phyloP scores from a whole-genome alignment of 2,113 vertebrate species.

The Dicentrarchus labrax region DNA sequence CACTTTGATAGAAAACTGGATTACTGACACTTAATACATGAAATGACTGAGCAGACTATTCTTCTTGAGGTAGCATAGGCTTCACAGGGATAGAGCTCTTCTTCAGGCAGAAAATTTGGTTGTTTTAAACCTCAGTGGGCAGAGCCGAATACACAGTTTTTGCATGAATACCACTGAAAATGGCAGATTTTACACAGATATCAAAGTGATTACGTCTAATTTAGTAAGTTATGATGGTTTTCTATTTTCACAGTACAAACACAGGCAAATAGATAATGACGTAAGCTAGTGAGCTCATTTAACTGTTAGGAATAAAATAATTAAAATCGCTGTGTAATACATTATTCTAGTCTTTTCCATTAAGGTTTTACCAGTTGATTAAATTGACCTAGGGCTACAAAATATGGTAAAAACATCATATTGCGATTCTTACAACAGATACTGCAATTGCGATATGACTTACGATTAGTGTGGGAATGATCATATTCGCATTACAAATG shows the following conservation, averaged over 20 bases:
- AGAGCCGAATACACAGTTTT: not conserved
- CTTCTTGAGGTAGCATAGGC: constrained; percentile 8
- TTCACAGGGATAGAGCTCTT: not conserved
- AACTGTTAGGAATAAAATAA: not conserved
- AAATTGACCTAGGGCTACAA: not conserved
- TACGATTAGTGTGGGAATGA: too few relatives aligned
- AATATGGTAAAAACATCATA: too few relatives aligned
- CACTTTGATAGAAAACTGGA: constrained; percentile 58
- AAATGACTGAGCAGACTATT: constrained; percentile 6
- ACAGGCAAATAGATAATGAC: not conserved
- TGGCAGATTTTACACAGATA: not conserved
- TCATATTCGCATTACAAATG: too few relatives aligned
- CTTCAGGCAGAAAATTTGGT: constrained; percentile 4
- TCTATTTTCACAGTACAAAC: not conserved
- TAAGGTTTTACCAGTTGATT: not conserved
- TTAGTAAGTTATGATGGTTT: not conserved
- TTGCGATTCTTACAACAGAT: too few relatives aligned
- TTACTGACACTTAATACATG: constrained; percentile 37
- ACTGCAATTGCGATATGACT: too few relatives aligned
- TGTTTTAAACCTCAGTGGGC: not conserved
- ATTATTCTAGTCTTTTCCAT: not conserved
- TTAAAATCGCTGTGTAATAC: not conserved
- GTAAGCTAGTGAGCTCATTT: not conserved
- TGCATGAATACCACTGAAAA: not conserved
- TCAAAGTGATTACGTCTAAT: not conserved